Evolutionary conservation across 2,113 vertebrate genomes (phyloP).

Genomic region (Corvus moneduloides): DNA sequence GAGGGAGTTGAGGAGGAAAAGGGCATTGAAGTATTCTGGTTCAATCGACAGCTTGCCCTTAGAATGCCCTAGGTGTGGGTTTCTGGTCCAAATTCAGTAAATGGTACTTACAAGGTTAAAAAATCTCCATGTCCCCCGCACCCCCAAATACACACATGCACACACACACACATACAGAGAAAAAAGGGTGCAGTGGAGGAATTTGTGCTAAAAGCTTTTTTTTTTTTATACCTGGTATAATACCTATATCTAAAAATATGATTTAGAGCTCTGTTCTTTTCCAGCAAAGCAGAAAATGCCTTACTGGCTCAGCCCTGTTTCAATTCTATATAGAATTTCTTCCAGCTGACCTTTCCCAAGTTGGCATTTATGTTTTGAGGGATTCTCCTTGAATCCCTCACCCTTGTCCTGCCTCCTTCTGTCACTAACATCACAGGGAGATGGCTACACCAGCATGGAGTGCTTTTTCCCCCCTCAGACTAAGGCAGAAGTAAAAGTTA

Average conservation of each 20-base stretch:
- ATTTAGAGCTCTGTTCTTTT: neutral
- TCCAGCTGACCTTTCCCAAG: neutral
- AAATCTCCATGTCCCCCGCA: rapidly evolving
- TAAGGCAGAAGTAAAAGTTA: neutral
- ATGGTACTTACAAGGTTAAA: neutral
- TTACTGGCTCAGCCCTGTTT: neutral
- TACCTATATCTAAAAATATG: neutral
- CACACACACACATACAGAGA: rapidly evolving
- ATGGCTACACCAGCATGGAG: neutral
- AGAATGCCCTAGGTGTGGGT: neutral
- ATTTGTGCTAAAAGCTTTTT: neutral
- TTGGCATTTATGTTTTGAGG: neutral
- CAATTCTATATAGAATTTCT: neutral
- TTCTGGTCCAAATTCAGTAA: neutral
- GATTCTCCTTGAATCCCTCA: neutral
- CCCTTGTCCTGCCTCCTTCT: neutral
- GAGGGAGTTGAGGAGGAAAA: neutral
- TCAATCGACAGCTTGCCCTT: neutral
- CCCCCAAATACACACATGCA: rapidly evolving
- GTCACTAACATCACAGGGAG: neutral
- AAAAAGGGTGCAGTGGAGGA: neutral
- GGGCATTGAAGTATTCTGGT: neutral
- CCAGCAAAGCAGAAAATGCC: neutral
- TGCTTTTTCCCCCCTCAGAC: neutral
- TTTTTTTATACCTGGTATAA: rapidly evolving